phyloP scores from a whole-genome alignment of 2,797 vertebrate species.

The Phataginus tetradactyla region DNA sequence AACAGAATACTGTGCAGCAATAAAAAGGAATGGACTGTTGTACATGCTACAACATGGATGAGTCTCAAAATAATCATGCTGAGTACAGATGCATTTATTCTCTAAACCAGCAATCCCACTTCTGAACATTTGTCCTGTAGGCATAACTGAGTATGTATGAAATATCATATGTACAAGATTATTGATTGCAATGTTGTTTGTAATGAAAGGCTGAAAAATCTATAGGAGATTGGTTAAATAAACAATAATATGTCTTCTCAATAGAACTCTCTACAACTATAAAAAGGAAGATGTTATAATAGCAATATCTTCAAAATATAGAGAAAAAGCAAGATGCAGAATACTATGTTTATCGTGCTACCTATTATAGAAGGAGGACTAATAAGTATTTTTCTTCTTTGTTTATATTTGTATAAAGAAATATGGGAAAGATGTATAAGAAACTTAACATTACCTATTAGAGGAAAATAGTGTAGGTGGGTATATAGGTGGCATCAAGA shows the following conservation, averaged over 20 bases:
- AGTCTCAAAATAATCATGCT: too few relatives aligned
- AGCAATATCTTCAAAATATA: neutral
- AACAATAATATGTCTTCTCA: neutral
- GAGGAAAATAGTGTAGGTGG: neutral
- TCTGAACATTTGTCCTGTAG: neutral
- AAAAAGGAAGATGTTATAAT: neutral
- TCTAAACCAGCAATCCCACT: neutral
- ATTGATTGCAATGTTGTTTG: neutral
- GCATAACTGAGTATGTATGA: neutral
- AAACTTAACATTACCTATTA: neutral
- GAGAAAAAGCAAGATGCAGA: slow-evolving; percentile 7
- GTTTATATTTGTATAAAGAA: neutral
- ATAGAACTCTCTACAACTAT: neutral
- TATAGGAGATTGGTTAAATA: neutral
- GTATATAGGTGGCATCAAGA: neutral
- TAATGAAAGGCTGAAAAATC: neutral
- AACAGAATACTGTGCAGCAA: too few relatives aligned
- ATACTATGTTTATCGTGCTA: neutral
- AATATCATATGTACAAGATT: neutral
- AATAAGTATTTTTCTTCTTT: neutral
- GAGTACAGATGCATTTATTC: neutral
- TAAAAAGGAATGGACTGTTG: too few relatives aligned
- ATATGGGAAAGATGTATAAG: neutral
- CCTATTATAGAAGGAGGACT: neutral
- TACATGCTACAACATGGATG: too few relatives aligned